Evolutionary conservation across 2,888 invertebrate species (phyloP), one percentile per base, ranked within the genome.

Genomic region (Tethea ocularis): DNA sequence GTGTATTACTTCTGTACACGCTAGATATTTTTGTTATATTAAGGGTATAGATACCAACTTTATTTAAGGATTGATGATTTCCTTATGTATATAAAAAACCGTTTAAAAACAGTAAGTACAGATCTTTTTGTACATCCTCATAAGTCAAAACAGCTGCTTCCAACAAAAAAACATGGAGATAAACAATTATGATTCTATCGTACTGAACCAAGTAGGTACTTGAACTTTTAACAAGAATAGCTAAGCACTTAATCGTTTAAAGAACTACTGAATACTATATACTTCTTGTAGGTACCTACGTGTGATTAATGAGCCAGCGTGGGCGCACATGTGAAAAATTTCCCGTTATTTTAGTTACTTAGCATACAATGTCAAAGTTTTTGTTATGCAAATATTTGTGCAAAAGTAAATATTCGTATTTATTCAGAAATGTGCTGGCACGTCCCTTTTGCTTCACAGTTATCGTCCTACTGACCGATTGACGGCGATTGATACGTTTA

Each of bases 291-390:
- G 5, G 5, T 29, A 29, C 29, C 7, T 5, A 24, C 2, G 2
- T 4, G 8, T 29, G 29, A 29, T 33, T 33, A 13, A 33, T 20
- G 46, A 46, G 8, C 20, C n/a, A 10, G 46, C 20, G 46, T 46
- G 46, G 46, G 46, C 41, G 41, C 46, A 46, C 10, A 46, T 46
- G 20, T 46, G 46, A 46, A 46, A 20, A 46, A 46, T 20, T 5
- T 1, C 46, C 46, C 46, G 46, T 46, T 46, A 46, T 46, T 41
- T 36, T 36, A 7, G 36, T 15, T 20, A 46, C 56, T 63, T 60
- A 52, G 51, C 59, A 61, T 46, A 46, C 15, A 46, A 46, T 46
- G 15, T 46, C 46, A 61, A 56, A 52, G 56, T 61, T 5, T 60
- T 10, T 53, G 13, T 26, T 52, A 23, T 26, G 29, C 51, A 56